These are phyloP conservation scores for Anser cygnoides DNA, from an alignment of 2,113 vertebrate genomes.

Conservation along the genomic window DNA sequence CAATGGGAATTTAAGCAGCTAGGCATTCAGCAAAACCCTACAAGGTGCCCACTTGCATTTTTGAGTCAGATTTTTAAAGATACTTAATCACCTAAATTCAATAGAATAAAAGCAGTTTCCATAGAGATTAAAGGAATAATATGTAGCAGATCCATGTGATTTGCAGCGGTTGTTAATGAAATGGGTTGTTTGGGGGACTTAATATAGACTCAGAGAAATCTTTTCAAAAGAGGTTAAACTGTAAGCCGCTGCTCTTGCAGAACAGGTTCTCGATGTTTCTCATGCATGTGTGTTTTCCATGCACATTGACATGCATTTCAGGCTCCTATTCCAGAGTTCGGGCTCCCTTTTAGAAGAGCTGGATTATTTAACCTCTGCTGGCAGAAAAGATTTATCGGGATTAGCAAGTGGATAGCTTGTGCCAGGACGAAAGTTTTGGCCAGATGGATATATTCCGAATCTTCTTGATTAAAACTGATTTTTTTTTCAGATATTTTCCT, in stretches of 20 bases:
- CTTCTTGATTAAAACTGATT: background rate
- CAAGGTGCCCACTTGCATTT: background rate
- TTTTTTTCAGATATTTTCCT: background rate
- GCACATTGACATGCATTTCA: conserved; percentile 39
- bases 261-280: background rate
- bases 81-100: conserved; percentile 1
- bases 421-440: background rate
- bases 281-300: conserved; percentile 42
- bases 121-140: conserved; percentile 9
- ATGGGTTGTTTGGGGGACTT: background rate
- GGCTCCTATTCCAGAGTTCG: background rate
- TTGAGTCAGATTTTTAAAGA: conserved; percentile 13
- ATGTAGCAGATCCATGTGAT: background rate
- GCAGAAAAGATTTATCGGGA: background rate
- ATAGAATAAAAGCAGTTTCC: conserved; percentile 7
- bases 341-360: background rate
- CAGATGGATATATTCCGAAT: background rate
- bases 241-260: conserved; percentile 19
- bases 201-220: background rate
- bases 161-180: background rate
- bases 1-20: background rate
- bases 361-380: background rate
- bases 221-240: conserved; percentile 19
- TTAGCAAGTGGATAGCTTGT: background rate
- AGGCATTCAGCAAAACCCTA: background rate